Evolutionary conservation across 2,113 vertebrate species (phyloP).

Genomic region (Ciconia boyciana): DNA sequence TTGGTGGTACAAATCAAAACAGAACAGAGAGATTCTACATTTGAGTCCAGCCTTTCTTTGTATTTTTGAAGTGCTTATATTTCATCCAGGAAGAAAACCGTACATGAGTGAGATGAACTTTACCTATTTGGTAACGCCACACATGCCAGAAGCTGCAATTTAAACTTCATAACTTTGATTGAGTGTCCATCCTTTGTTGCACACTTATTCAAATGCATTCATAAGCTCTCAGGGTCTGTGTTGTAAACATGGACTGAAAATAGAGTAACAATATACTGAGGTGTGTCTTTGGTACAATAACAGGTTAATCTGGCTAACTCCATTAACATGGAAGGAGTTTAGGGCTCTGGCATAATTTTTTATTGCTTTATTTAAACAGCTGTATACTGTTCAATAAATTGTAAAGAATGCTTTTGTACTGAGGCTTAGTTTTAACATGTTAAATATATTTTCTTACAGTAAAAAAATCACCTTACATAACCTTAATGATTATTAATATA

Average conservation of each 20-base stretch:
- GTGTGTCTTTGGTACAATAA: conserved; percentile 28
- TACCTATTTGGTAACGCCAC: not conserved
- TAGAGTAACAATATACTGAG: not conserved
- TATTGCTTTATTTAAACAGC: conserved; percentile 42
- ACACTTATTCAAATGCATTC: not conserved
- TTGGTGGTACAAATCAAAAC: not conserved
- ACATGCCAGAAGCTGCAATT: not conserved
- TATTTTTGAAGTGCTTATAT: not conserved
- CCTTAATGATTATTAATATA: not conserved
- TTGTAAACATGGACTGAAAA: conserved; percentile 31
- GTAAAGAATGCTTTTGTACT: not conserved
- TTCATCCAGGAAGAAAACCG: conserved; percentile 3
- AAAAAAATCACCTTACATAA: not conserved
- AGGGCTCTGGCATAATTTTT: not conserved
- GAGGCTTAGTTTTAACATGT: not conserved
- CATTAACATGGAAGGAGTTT: not conserved
- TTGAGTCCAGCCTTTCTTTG: not conserved
- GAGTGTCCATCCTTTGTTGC: not conserved
- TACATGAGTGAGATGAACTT: not conserved
- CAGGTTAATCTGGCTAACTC: conserved; percentile 37
- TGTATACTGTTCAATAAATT: not conserved
- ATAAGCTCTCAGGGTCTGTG: conserved; percentile 3
- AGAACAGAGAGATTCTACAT: not conserved
- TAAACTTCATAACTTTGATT: conserved; percentile 22
- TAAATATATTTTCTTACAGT: not conserved